These are phyloP conservation scores for Apis dorsata DNA, from an alignment of 1,140 invertebrate genomes.

Conservation along the genomic window DNA sequence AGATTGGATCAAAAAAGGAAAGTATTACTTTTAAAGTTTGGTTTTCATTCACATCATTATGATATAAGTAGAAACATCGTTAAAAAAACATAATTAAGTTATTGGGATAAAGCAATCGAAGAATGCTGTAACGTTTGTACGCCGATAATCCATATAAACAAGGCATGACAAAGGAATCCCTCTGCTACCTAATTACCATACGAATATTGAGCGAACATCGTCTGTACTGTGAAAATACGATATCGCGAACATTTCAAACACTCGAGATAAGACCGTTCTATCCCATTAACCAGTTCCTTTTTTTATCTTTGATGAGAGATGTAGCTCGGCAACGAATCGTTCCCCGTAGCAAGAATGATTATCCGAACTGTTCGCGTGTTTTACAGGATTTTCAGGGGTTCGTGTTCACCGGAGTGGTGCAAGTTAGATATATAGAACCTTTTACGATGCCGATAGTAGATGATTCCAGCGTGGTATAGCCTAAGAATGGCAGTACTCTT, in stretches of 20 bases:
- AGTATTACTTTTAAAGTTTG: background rate
- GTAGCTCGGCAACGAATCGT: constrained; percentile 56
- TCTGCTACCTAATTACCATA: constrained; percentile 30
- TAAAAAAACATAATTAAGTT: background rate
- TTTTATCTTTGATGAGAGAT: constrained; percentile 63
- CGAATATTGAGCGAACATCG: constrained; percentile 14
- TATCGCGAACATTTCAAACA: constrained; percentile 19
- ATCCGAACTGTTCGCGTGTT: constrained; percentile 64
- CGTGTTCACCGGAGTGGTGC: constrained; percentile 50
- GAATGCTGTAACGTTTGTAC: background rate
- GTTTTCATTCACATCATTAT: background rate
- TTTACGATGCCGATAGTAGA: constrained; percentile 49
- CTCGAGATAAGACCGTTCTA: constrained; percentile 49
- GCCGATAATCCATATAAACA: constrained; percentile 8
- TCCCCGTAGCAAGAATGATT: constrained; percentile 59
- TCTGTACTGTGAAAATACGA: constrained; percentile 16
- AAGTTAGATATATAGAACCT: constrained; percentile 55
- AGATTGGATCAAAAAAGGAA: background rate
- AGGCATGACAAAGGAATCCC: background rate
- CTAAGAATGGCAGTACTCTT: constrained; percentile 37
- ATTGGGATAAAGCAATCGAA: constrained; percentile 2
- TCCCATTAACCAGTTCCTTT: constrained; percentile 52
- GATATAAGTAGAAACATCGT: background rate
- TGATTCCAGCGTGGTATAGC: constrained; percentile 46
- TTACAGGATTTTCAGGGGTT: constrained; percentile 63